Conservation (phyloP, 1,140 invertebrate genomes). For the Drosophila persimilis region DNA sequence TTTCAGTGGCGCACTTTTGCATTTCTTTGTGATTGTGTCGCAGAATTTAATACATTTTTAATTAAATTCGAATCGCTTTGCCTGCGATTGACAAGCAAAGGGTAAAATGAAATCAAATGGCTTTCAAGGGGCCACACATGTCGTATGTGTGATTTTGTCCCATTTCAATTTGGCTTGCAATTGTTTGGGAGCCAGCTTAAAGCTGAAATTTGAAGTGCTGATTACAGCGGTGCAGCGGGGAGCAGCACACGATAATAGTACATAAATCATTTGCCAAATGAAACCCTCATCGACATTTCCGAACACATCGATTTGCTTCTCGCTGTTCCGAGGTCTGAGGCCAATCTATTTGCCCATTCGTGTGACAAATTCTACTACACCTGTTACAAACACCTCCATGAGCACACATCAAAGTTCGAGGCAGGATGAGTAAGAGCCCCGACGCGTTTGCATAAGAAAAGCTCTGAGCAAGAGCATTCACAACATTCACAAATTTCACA, state of each 20-base stretch:
- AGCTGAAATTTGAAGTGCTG: too few species aligned
- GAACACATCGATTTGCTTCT: not conserved
- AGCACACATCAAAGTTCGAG: conserved; percentile 15
- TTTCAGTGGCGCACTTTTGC: not conserved
- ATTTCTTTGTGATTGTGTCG: conserved; percentile 16
- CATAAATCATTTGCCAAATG: too few species aligned
- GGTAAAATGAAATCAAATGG: conserved; percentile 12
- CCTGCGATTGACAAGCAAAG: conserved; percentile 43
- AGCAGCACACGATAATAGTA: not conserved
- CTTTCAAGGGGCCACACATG: too few species aligned
- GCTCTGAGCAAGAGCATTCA: not conserved
- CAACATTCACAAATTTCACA: conserved; percentile 58
- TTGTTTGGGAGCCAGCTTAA: too few species aligned
- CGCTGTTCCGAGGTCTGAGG: not conserved
- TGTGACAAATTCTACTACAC: conserved; percentile 33
- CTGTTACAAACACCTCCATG: not conserved
- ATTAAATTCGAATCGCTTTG: conserved; percentile 45
- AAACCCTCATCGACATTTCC: too few species aligned
- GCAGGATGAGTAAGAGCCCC: conserved; percentile 9
- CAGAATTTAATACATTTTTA: conserved; percentile 67
- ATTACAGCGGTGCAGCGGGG: too few species aligned
- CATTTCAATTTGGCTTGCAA: too few species aligned
- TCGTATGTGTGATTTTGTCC: too few species aligned
- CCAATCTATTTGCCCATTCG: conserved; percentile 19
- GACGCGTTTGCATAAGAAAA: conserved; percentile 26